phyloP scores from a whole-genome alignment of 2,113 vertebrate genomes.

The Pelecanus crispus region DNA sequence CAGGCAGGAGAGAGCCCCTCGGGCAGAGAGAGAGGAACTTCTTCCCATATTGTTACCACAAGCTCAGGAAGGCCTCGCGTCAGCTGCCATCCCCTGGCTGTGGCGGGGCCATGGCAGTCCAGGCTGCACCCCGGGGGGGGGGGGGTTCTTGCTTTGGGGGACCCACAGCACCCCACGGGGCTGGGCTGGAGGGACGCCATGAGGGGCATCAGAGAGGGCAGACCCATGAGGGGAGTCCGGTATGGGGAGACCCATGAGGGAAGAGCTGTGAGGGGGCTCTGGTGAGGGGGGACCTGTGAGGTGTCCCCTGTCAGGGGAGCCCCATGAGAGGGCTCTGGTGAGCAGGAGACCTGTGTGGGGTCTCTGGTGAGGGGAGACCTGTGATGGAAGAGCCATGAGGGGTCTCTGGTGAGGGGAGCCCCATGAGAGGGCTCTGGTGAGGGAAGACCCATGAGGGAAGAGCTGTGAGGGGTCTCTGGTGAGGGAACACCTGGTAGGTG shows the following conservation, averaged over 20 bases:
- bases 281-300: not conserved
- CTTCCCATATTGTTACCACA: fast-evolving
- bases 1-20: fast-evolving
- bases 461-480: too few species aligned
- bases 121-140: not conserved
- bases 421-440: not conserved
- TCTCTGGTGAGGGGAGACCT: not conserved
- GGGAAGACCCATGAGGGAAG: too few species aligned
- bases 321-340: not conserved
- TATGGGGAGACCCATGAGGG: not conserved
- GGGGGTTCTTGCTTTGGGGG: not conserved
- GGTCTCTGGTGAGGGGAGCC: too few species aligned
- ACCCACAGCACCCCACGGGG: fast-evolving
- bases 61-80: fast-evolving
- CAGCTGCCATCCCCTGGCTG: not conserved
- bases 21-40: too few species aligned
- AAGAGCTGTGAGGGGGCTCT: not conserved
- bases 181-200: not conserved
- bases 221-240: not conserved
- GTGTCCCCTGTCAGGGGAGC: not conserved
- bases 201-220: not conserved
- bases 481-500: too few species aligned
- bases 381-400: not conserved
- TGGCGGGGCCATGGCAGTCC: not conserved
- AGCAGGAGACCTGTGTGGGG: not conserved